Evolutionary conservation across 2,888 invertebrate species (phyloP), one percentile per base, ranked within the genome.

Genomic region (Leucophora obtusa): DNA sequence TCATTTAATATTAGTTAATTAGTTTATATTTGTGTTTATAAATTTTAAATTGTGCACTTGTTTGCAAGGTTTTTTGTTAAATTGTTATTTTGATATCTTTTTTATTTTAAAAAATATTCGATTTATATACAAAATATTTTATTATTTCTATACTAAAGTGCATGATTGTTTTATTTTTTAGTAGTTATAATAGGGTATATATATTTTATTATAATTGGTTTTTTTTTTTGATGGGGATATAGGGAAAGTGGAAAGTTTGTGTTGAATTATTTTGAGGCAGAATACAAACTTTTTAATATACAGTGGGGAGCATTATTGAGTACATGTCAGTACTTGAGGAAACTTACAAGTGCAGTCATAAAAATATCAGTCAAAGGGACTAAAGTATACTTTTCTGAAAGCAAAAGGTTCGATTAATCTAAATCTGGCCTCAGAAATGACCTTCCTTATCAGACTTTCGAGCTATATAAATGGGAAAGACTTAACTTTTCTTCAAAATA

Each of bases 71-170:
- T 65, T 63, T 71, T 72, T 56, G 56, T 79, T 70, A 54, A 50
- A 54, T 33, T 18, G 4, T 33, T 15, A 66, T 59, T 53, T 63
- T 59, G 18, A 50, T 70, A 43, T 65, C 43, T 66, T 58, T 76
- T 50, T 50, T 15, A n/a, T 50, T 47, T 56, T 66, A 47, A 58
- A 65, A 73, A 70, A 65, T 65, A 73, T 76, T 73, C 59, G 68
- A 70, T 73, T 81, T 81, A 81, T 81, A 66, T 81, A 81, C 65
- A 77, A 65, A 35, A 77, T 54, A 75, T 53, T 65, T 72, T 17
- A 58, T 75, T 43, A 28, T 28, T 51, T 66, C 56, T 73, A 69
- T 59, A 73, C 59, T 70, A 69, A 73, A 76, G 69, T 77, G 69
- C 69, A 54, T 71, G 73, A 77, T 77, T 77, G 56, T 60, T 69